Conservation (phyloP, 2,113 vertebrate genomes). For the Rhinopithecus roxellana region DNA sequence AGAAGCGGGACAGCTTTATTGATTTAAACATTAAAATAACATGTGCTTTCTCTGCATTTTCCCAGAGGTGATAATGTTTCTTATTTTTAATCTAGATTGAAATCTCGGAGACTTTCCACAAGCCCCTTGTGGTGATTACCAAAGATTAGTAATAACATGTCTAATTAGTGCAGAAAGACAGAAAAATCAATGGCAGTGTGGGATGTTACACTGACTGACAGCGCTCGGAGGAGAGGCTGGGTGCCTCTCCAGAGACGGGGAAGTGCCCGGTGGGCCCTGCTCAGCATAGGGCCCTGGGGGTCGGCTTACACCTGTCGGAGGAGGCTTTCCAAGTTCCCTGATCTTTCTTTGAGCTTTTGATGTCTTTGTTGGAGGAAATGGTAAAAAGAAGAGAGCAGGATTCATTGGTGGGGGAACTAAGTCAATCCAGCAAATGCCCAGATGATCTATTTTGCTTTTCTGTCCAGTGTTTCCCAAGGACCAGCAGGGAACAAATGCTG, state of each 20-base stretch:
- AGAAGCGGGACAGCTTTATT: conserved; percentile 80
- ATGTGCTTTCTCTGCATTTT: conserved; percentile 79
- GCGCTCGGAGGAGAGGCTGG: not conserved
- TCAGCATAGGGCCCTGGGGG: not conserved
- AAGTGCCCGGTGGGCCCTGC: fast-evolving
- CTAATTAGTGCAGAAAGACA: conserved; percentile 80
- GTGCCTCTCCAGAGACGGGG: not conserved
- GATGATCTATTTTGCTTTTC: not conserved
- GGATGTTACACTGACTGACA: conserved; percentile 9
- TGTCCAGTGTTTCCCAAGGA: not conserved
- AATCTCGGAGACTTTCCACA: conserved; percentile 75
- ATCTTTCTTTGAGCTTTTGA: not conserved
- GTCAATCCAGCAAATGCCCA: not conserved
- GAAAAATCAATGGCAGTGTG: conserved; percentile 79
- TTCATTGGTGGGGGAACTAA: fast-evolving
- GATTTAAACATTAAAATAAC: conserved; percentile 85
- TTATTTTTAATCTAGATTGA: conserved; percentile 81
- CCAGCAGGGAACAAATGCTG: not conserved
- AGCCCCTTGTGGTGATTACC: conserved; percentile 66
- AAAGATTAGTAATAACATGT: conserved; percentile 81
- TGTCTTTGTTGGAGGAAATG: not conserved
- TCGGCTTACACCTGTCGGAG: not conserved
- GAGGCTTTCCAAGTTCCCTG: not conserved
- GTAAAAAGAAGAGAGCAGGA: not conserved
- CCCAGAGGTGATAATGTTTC: conserved; percentile 81